A percentile compares a stretch with the other conserved stretches of the same genome.
These are phyloP conservation scores for Anorthoa munda DNA, from an alignment of 2,888 invertebrate species.

Conservation along the genomic window DNA sequence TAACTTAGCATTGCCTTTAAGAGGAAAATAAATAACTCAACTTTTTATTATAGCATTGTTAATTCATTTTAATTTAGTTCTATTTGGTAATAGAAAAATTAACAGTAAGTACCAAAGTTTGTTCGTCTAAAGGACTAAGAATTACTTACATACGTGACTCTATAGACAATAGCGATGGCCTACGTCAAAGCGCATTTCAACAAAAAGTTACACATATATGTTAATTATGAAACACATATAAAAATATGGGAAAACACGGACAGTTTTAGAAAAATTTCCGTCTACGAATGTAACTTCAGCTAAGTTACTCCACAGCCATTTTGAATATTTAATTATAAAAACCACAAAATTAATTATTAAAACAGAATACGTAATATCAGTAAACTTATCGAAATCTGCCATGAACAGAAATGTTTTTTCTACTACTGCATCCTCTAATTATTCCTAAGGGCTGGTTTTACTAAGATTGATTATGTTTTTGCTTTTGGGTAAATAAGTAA, in stretches of 20 bases:
- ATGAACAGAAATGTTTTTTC: background rate
- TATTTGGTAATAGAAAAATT: background rate
- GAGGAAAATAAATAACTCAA: background rate
- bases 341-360: slow-evolving; percentile 33
- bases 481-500: background rate
- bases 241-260: slow-evolving; percentile 49
- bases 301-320: slow-evolving; percentile 13
- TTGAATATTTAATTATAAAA: slow-evolving; percentile 33
- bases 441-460: background rate
- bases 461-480: background rate
- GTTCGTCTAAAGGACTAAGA: background rate
- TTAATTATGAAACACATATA: slow-evolving; percentile 39
- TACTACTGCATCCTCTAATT: background rate
- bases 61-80: background rate
- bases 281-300: slow-evolving; percentile 14
- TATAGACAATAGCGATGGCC: background rate
- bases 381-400: slow-evolving; percentile 17
- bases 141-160: background rate
- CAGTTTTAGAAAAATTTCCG: slow-evolving; percentile 24
- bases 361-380: slow-evolving; percentile 6
- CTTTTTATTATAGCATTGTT: background rate
- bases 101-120: background rate
- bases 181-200: slow-evolving; percentile 28
- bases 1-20: background rate
- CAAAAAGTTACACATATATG: slow-evolving; percentile 39